phyloP scores from a whole-genome alignment of 2,797 vertebrate genomes.

The Percopsis omiscomaycus region DNA sequence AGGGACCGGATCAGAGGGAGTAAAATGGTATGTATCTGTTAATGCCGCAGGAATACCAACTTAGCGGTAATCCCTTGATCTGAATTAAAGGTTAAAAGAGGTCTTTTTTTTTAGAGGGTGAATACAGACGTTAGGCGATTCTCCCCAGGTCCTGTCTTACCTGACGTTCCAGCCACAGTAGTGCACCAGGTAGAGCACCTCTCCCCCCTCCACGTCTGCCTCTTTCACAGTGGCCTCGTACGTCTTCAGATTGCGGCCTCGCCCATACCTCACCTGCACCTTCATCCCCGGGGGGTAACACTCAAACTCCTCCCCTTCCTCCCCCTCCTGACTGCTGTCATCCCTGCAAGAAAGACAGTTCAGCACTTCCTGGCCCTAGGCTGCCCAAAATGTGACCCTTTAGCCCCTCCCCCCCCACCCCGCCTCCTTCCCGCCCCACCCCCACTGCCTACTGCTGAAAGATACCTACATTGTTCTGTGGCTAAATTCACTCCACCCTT shows the following conservation, averaged over 20 bases:
- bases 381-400: slow-evolving; percentile 64
- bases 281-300: slow-evolving; percentile 88
- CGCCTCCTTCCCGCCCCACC: slow-evolving; percentile 42
- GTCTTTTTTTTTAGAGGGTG: slow-evolving; percentile 51
- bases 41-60: slow-evolving; percentile 55
- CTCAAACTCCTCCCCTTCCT: slow-evolving; percentile 87
- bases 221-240: slow-evolving; percentile 87
- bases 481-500: slow-evolving; percentile 52
- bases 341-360: slow-evolving; percentile 88
- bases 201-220: slow-evolving; percentile 87
- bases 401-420: slow-evolving; percentile 46
- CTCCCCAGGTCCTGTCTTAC: slow-evolving; percentile 83
- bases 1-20: slow-evolving; percentile 54
- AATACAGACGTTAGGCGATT: slow-evolving; percentile 73
- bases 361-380: slow-evolving; percentile 82
- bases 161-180: slow-evolving; percentile 90
- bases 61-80: slow-evolving; percentile 56
- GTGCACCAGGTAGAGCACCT: slow-evolving; percentile 89
- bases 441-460: slow-evolving; percentile 48
- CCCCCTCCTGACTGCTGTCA: slow-evolving; percentile 87
- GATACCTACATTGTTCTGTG: slow-evolving; percentile 32
- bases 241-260: slow-evolving; percentile 85
- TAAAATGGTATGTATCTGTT: slow-evolving; percentile 55
- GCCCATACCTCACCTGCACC: slow-evolving; percentile 89
- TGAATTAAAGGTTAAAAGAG: slow-evolving; percentile 41